phyloP scores from a whole-genome alignment of 2,797 vertebrate genomes.

The Ctenosaura bakeri region DNA sequence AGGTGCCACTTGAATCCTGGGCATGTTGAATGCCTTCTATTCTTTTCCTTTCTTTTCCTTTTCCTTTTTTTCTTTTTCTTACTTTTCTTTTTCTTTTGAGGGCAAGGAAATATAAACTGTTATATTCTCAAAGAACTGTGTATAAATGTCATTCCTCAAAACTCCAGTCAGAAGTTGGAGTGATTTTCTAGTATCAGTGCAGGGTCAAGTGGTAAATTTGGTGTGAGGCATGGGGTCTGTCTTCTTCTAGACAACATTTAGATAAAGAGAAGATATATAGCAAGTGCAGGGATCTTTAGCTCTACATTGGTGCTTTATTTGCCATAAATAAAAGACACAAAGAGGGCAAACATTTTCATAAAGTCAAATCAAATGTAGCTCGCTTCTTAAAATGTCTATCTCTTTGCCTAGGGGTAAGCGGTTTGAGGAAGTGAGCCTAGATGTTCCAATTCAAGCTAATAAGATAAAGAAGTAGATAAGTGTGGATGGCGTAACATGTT shows the following conservation, averaged over 20 bases:
- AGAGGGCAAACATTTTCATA: background rate
- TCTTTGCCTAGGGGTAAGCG: background rate
- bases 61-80: background rate
- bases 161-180: background rate
- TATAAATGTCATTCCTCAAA: background rate
- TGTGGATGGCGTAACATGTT: rapidly evolving
- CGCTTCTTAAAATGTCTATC: background rate
- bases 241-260: background rate
- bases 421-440: constrained; percentile 20
- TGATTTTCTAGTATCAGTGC: background rate
- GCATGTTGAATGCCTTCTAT: background rate
- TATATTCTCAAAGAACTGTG: background rate
- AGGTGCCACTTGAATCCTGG: background rate
- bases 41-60: background rate
- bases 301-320: background rate
- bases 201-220: background rate
- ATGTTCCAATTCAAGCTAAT: background rate
- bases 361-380: rapidly evolving
- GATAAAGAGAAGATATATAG: background rate
- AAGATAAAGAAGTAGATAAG: background rate
- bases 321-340: background rate
- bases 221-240: background rate
- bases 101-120: background rate
- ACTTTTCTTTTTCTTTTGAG: background rate
- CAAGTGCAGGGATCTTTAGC: rapidly evolving